Evolutionary conservation across 2,888 invertebrate species (phyloP), one percentile per base, ranked within the genome.

Genomic region (Synanthedon formicaeformis): DNA sequence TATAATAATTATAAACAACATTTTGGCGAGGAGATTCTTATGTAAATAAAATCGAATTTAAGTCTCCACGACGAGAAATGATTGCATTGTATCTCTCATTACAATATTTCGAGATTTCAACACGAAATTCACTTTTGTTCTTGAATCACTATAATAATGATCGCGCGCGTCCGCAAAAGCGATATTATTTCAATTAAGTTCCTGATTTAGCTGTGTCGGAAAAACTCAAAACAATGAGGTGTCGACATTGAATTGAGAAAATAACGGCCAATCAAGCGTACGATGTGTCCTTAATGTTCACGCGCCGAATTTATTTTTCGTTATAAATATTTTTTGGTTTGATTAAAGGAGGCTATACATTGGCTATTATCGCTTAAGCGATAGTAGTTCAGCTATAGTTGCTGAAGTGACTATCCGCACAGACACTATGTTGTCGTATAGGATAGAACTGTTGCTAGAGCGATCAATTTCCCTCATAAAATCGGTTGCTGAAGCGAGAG

Each of bases 201-300:
- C 65, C 73, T 79, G 78, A 83, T 84, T 82, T 83, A 84, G 72
- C 63, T 62, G 66, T 73, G 72, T 69, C 68, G 72, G 75, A 83
- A 84, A 84, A 81, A 79, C 72, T 76, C 75, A 78, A 80, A 81
- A 85, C 82, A 85, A 85, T 83, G 81, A 81, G 69, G 74, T 76
- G 78, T 71, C 75, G 71, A 75, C 78, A 71, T 76, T 70, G 75
- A 66, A 61, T 66, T 62, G 68, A 69, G 74, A 75, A 77, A 77
- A 80, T 81, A 78, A 81, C 71, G 75, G 59, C 78, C 78, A 81
- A 77, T 83, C 69, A 79, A 78, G 67, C 65, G 67, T 63, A 69
- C 78, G 75, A 81, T 78, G 66, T 62, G 61, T 68, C 64, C 65
- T 60, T 64, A 66, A 34, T 34, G 34, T 34, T 10, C 34, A 34